A percentile compares a stretch with the other conserved stretches of the same genome.
phyloP scores from a whole-genome alignment of 2,888 invertebrate genomes.

The Eupithecia pulchellata region DNA sequence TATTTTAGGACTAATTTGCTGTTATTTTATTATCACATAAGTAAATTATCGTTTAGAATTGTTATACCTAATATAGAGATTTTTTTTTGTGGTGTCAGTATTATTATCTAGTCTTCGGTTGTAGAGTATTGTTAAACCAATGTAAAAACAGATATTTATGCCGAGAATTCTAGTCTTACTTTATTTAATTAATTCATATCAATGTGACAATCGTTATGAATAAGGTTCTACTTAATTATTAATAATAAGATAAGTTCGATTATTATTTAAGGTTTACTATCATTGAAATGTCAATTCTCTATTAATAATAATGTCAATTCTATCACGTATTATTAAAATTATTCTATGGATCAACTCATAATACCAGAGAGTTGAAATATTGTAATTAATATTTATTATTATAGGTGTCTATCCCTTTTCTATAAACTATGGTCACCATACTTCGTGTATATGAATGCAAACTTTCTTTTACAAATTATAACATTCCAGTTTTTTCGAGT shows the following conservation, averaged over 20 bases:
- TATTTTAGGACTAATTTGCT: no score
- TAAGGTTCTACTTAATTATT: background rate
- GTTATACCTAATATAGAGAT: background rate
- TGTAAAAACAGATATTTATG: background rate
- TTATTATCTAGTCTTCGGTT: background rate
- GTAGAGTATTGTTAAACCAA: background rate
- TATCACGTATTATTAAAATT: conserved; percentile 39
- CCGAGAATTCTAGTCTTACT: background rate
- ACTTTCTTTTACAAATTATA: conserved; percentile 50
- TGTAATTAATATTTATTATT: conserved; percentile 55
- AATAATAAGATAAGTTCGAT: background rate
- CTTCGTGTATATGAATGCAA: conserved; percentile 57
- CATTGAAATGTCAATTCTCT: conserved; percentile 43
- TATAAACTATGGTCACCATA: conserved; percentile 68
- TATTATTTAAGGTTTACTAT: conserved; percentile 29
- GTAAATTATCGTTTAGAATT: background rate
- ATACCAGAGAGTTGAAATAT: conserved; percentile 54
- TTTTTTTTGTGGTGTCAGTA: background rate
- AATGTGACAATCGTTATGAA: conserved; percentile 3
- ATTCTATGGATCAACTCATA: conserved; percentile 53
- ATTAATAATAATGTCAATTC: conserved; percentile 48
- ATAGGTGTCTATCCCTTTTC: conserved; percentile 71
- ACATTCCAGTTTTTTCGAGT: conserved; percentile 69
- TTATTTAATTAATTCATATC: conserved; percentile 21
- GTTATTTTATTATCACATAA: background rate